Evolutionary conservation across 2,113 vertebrate genomes (phyloP).

Genomic region (Fulmarus glacialis): DNA sequence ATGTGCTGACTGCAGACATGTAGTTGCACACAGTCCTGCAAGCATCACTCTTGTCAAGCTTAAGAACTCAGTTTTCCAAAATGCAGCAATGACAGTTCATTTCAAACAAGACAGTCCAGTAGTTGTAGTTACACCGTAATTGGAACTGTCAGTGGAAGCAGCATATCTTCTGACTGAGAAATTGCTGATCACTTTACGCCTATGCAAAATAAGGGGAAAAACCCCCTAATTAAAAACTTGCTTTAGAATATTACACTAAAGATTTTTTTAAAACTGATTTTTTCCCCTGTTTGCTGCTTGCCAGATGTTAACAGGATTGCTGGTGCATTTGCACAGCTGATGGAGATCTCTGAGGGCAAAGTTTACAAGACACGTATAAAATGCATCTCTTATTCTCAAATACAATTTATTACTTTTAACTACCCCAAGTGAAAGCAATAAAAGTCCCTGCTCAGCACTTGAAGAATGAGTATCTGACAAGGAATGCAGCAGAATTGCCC

Average conservation of each 20-base stretch:
- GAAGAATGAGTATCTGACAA: constrained; percentile 28
- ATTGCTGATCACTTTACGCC: not conserved
- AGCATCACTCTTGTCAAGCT: not conserved
- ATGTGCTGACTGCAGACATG: not conserved
- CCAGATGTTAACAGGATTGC: constrained; percentile 35
- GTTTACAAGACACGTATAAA: constrained; percentile 42
- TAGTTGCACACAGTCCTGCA: not conserved
- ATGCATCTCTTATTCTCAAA: not conserved
- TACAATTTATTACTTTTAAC: constrained; percentile 5
- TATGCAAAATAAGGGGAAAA: not conserved
- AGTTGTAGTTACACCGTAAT: not conserved
- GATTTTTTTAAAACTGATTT: not conserved
- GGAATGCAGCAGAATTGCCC: constrained; percentile 28
- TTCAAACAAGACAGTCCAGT: not conserved
- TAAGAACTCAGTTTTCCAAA: constrained; percentile 5
- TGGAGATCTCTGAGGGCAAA: constrained; percentile 12
- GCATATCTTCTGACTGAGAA: not conserved
- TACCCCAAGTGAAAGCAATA: not conserved
- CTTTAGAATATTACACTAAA: constrained; percentile 3
- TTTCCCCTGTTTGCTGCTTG: not conserved
- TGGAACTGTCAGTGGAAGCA: not conserved
- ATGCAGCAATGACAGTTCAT: not conserved
- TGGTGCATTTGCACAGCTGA: constrained; percentile 53
- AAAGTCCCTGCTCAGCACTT: not conserved
- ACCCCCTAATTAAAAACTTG: not conserved